Percentiles rank a stretch among this genome's conserved stretches.
These are phyloP conservation scores for Pluvianellus socialis DNA, from an alignment of 2,113 vertebrate species.

Conservation along the genomic window DNA sequence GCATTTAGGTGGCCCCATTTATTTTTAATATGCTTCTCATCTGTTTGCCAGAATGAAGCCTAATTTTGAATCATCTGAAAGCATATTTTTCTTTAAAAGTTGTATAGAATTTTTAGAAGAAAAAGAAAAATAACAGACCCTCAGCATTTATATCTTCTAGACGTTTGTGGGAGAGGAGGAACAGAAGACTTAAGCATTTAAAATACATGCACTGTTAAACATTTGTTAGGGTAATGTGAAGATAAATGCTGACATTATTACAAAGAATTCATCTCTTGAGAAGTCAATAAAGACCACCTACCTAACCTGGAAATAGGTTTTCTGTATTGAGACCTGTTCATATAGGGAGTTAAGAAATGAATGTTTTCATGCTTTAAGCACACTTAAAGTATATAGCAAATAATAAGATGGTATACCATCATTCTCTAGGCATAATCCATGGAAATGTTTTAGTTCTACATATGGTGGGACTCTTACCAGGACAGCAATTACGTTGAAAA, in stretches of 20 bases:
- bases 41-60: neutral
- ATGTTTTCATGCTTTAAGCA: neutral
- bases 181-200: neutral
- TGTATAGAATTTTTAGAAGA: neutral
- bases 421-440: neutral
- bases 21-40: neutral
- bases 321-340: neutral
- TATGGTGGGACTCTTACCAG: neutral
- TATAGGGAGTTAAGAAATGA: neutral
- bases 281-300: neutral
- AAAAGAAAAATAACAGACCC: neutral
- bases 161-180: neutral
- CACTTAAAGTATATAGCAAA: neutral
- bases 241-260: neutral
- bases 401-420: neutral
- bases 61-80: neutral
- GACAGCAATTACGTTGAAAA: neutral
- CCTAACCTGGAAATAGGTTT: neutral
- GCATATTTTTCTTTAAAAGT: neutral
- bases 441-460: neutral
- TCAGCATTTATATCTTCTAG: neutral
- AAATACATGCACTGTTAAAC: neutral
- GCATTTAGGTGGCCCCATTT: neutral
- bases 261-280: neutral
- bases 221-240: neutral